Percentiles rank a stretch among this genome's conserved stretches.
Evolutionary conservation across 2,113 vertebrate species (phyloP).

Genomic region (Phalacrocorax aristotelis): DNA sequence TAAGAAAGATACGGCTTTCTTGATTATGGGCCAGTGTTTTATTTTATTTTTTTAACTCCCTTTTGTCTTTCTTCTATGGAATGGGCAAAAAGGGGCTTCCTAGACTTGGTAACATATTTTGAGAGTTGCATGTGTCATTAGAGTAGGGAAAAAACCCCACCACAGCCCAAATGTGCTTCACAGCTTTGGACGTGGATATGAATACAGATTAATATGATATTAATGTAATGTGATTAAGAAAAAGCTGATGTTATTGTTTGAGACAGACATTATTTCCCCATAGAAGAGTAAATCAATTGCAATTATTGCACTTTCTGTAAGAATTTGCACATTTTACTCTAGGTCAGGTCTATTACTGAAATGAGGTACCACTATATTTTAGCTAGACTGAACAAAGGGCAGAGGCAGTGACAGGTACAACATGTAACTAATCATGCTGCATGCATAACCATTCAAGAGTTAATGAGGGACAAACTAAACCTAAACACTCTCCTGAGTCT

Average conservation of each 20-base stretch:
- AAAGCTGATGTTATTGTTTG: slow-evolving; percentile 62
- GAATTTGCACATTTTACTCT: slow-evolving; percentile 50
- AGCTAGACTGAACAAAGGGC: slow-evolving; percentile 31
- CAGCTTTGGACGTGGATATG: not conserved
- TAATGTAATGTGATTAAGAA: slow-evolving; percentile 54
- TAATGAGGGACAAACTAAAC: slow-evolving; percentile 62
- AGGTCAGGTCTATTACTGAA: slow-evolving; percentile 40
- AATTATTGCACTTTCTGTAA: slow-evolving; percentile 55
- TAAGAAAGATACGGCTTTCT: not conserved
- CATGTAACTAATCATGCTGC: not conserved
- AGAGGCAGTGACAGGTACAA: slow-evolving; percentile 39
- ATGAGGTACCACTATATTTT: slow-evolving; percentile 33
- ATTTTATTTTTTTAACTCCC: not conserved
- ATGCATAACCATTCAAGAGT: slow-evolving; percentile 25
- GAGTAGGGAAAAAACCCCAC: not conserved
- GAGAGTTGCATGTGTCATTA: not conserved
- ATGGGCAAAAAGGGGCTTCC: not conserved
- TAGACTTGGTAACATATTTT: not conserved
- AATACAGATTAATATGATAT: slow-evolving; percentile 50
- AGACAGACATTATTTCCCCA: slow-evolving; percentile 60
- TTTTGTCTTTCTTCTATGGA: not conserved
- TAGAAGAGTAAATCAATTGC: slow-evolving; percentile 65
- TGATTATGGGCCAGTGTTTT: not conserved
- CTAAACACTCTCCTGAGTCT: slow-evolving; percentile 1
- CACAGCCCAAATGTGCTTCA: not conserved